A percentile compares a stretch with the other conserved stretches of the same genome.
phyloP scores from a whole-genome alignment of 2,113 vertebrate genomes.

The Pedionomus torquatus region DNA sequence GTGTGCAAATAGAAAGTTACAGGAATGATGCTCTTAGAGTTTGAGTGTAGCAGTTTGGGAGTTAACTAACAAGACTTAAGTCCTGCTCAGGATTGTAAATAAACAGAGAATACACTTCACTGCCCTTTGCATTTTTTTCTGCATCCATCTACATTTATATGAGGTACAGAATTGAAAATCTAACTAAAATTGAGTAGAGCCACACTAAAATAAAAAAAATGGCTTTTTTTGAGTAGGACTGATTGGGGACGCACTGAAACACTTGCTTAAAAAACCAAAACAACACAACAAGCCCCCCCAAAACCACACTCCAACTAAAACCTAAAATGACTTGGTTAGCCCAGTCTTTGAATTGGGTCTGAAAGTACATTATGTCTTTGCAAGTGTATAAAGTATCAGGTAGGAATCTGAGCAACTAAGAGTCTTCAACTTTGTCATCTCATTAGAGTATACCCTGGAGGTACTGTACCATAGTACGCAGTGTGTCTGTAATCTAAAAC shows the following conservation, averaged over 20 bases:
- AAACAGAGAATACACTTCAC: neutral
- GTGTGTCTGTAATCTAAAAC: neutral
- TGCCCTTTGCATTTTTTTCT: neutral
- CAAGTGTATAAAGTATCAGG: neutral
- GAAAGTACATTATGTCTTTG: neutral
- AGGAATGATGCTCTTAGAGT: neutral
- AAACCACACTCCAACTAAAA: neutral
- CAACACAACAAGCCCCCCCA: rapidly evolving
- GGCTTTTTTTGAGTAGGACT: neutral
- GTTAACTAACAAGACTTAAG: neutral
- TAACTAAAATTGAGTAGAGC: neutral
- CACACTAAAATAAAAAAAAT: neutral
- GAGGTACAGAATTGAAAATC: neutral
- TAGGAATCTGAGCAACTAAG: neutral
- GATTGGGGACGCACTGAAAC: neutral
- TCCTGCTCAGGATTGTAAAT: constrained; percentile 10
- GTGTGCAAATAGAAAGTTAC: neutral
- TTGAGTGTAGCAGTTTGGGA: neutral
- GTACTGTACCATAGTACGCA: neutral
- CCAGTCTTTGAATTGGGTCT: neutral
- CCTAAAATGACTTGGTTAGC: neutral
- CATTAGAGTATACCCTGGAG: neutral
- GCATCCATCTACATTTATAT: neutral
- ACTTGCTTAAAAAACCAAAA: neutral
- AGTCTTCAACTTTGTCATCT: neutral